Base-by-base conservation (phyloP, 2,888 invertebrate genomes). In the Papilio protenor region DNA sequence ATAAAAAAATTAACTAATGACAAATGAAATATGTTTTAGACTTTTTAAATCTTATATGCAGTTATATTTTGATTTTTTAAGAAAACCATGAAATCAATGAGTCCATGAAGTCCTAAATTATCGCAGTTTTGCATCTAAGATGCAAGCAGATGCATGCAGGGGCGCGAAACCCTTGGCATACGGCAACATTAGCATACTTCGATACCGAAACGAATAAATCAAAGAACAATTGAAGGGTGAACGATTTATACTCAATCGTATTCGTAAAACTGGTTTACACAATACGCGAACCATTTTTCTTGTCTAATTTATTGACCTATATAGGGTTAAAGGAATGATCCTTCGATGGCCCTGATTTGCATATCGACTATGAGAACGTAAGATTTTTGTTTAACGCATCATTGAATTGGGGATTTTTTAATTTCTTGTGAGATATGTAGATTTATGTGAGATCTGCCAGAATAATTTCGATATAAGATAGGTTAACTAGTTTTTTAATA, bases 301-400 rank as follows among this genome's bases (percentile, higher is more conserved):
- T 88, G 87, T 90, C 90, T 90, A 92, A 93, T 94, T 94, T 94
- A 94, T 93, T 90, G 90, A 91, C 91, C 92, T 90, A 89, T 85
- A 86, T 87, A 81, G 81, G 81, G 82, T 82, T 80, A 84, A 84
- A 86, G 89, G 87, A 85, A 84, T 87, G 75, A 75, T 78, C 72
- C 71, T 75, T 59, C 77, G 75, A 78, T 75, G 6, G 57, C 90
- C 89, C 91, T 92, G 91, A 93, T 93, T 93, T 90, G 90, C 92
- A 93, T 92, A 91, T 92, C 89, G 84, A 84, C 69, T 40, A 86
- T 92, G 92, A 90, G 92, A 92, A 92, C 84, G 84, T 85, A 64
- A 40, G 77, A 70, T 47, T 66, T 27, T 73, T 77, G 77, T 74
- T 74, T 77, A 74, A 77, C 74, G 77, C 77, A 18, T 61, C 70